These are phyloP conservation scores for Hassar affinis DNA, from an alignment of 2,113 vertebrate genomes.

Conservation along the genomic window DNA sequence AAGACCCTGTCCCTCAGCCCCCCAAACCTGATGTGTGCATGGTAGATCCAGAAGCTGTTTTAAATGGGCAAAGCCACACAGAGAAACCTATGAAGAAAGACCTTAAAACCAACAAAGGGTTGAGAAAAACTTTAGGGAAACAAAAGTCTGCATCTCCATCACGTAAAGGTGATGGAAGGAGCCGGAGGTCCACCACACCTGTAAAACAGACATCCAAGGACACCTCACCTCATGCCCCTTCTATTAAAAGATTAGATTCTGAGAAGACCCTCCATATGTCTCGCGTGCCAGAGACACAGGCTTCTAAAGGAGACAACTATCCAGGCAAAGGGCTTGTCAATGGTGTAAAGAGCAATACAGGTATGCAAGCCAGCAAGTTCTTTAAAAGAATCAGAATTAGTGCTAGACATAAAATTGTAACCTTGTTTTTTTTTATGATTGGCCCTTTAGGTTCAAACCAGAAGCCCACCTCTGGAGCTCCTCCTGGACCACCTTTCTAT, in stretches of 20 bases:
- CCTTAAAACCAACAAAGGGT: constrained; percentile 81
- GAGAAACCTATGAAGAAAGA: constrained; percentile 87
- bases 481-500: constrained; percentile 83
- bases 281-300: constrained; percentile 71
- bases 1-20: constrained; percentile 85
- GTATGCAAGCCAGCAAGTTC: constrained; percentile 61
- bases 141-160: constrained; percentile 87
- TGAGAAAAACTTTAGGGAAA: constrained; percentile 79
- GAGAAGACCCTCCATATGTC: constrained; percentile 75
- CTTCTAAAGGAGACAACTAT: constrained; percentile 71
- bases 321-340: constrained; percentile 80
- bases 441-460: constrained; percentile 63
- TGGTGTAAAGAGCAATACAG: constrained; percentile 82
- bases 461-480: constrained; percentile 63
- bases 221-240: constrained; percentile 73
- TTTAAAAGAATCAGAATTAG: neutral
- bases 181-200: constrained; percentile 83
- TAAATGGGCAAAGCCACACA: constrained; percentile 77
- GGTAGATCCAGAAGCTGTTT: constrained; percentile 90
- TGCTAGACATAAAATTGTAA: neutral
- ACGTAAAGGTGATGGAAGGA: constrained; percentile 78
- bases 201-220: constrained; percentile 79
- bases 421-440: neutral
- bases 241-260: constrained; percentile 77
- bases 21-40: constrained; percentile 96